These are phyloP conservation scores for Plusia festucae DNA, from an alignment of 2,888 invertebrate species.

Conservation along the genomic window DNA sequence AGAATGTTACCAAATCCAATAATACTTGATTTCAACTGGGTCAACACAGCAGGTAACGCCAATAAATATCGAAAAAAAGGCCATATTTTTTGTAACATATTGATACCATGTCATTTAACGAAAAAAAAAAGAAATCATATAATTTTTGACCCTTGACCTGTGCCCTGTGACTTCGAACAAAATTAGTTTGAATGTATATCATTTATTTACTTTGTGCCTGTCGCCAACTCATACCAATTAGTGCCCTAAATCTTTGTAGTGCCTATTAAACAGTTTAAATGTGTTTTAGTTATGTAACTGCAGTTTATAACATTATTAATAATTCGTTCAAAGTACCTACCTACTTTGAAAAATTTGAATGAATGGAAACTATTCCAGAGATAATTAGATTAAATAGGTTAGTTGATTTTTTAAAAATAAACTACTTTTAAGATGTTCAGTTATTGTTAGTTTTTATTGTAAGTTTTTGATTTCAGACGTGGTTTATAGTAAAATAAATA, in stretches of 20 bases:
- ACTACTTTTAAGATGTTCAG: slow-evolving; percentile 35
- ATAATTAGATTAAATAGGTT: slow-evolving; percentile 11
- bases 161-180: neutral
- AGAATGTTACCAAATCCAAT: too few relatives aligned
- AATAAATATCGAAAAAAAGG: too few relatives aligned
- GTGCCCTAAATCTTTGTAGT: neutral
- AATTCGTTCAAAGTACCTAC: too few relatives aligned
- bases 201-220: neutral
- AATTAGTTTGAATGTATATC: neutral
- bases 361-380: neutral
- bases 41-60: too few relatives aligned
- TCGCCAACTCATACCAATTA: neutral
- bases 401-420: slow-evolving; percentile 23
- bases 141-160: neutral
- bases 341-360: too few relatives aligned
- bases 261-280: neutral
- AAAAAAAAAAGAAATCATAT: too few relatives aligned
- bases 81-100: too few relatives aligned
- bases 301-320: neutral
- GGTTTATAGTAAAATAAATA: slow-evolving; percentile 49
- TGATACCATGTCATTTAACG: too few relatives aligned
- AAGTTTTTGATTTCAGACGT: slow-evolving; percentile 35
- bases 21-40: too few relatives aligned
- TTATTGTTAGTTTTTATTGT: slow-evolving; percentile 41
- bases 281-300: neutral